Evolutionary conservation across 2,888 invertebrate species (phyloP), one percentile per base, ranked within the genome.

Genomic region (Aethes cnicana): DNA sequence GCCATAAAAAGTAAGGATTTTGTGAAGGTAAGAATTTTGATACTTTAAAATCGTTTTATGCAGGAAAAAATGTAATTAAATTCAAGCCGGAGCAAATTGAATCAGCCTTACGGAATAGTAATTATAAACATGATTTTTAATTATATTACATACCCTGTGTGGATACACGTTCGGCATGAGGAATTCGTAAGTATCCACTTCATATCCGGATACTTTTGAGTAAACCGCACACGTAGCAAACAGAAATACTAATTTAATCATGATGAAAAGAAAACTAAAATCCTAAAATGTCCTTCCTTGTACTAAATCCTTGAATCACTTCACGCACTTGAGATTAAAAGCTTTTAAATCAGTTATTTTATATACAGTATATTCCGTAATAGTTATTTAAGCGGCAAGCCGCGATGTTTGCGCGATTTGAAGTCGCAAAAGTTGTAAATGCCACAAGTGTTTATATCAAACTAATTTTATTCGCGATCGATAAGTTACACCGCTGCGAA

Each of bases 141-240:
- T n/a, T n/a, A n/a, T n/a, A n/a, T n/a, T 57, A 91, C 93, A 92
- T 90, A 96, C 96, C 86, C 90, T 92, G 69, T 94, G 91, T 17
- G 96, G 96, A 69, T 91, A 92, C 44, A 96, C 95, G 83, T 95
- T 93, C 55, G 96, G 96, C 96, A 96, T 96, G 14, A 95, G 84
- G 63, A 96, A 90, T 50, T 94, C 91, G 72, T 94, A 96, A 55
- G 91, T 77, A 61, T 88, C 82, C 43, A 84, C 68, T 71, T 87
- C 86, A 50, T 73, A 56, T 2, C 77, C 68, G 23, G 62, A 61
- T 39, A 63, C 66, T 59, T 67, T 63, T 55, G 58, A 47, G 37
- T 61, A 69, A 52, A 65, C 48, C n/a, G 57, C 53, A 25, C 77
- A 49, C 54, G 68, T 57, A 37, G 69, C 56, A 43, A 74, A 61